These are phyloP conservation scores for Thunnus maccoyii DNA, from an alignment of 2,113 vertebrate genomes.

Conservation along the genomic window DNA sequence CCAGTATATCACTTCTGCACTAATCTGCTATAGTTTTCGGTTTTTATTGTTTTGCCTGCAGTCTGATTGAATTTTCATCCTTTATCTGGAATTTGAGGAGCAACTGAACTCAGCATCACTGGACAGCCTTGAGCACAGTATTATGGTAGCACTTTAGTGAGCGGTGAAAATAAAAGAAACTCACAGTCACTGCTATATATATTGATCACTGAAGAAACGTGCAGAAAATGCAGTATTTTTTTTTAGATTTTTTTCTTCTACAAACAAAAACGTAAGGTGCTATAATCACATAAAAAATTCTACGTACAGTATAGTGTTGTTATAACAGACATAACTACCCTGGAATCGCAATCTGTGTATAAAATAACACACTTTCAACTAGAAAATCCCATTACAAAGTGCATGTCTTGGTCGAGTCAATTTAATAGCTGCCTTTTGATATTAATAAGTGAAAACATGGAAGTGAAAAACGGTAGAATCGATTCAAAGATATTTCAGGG, in stretches of 20 bases:
- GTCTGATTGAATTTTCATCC: conserved; percentile 64
- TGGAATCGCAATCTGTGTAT: neutral
- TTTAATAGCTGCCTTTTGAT: neutral
- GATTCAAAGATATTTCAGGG: neutral
- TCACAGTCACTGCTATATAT: neutral
- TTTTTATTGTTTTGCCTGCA: conserved; percentile 62
- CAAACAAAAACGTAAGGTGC: no score
- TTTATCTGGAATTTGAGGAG: conserved; percentile 59
- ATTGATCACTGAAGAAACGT: neutral
- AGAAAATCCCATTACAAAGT: conserved; percentile 15
- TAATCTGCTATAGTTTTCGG: conserved; percentile 53
- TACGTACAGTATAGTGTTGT: no score
- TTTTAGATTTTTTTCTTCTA: no score
- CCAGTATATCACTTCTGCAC: conserved; percentile 33
- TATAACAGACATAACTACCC: no score
- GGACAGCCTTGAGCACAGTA: conserved; percentile 32
- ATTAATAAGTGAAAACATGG: neutral
- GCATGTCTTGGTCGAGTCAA: neutral
- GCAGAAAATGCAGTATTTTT: neutral
- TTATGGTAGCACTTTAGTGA: conserved; percentile 15
- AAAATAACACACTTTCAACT: neutral
- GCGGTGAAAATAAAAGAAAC: conserved; percentile 31
- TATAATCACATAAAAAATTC: no score
- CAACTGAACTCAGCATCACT: conserved; percentile 36
- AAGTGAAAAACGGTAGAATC: neutral